A percentile compares a stretch with the other conserved stretches of the same genome.
Evolutionary conservation across 2,888 invertebrate genomes (phyloP).

Genomic region (Temnothorax unifasciatus): DNA sequence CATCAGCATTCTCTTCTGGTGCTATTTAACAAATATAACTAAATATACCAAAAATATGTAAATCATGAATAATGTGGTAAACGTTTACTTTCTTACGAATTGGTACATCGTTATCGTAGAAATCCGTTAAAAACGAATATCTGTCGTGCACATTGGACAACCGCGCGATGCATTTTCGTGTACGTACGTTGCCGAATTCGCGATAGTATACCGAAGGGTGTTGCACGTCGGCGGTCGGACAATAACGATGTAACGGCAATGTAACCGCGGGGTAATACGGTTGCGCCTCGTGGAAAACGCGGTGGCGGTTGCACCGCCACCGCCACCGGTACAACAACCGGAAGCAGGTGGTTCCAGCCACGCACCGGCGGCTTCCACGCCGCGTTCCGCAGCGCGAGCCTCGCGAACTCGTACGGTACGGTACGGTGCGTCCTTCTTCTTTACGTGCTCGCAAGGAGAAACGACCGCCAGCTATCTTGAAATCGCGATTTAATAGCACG

Average conservation of each 20-base stretch:
- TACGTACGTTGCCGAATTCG: neutral
- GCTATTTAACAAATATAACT: neutral
- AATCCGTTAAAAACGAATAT: neutral
- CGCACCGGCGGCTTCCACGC: slow-evolving; percentile 80
- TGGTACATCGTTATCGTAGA: neutral
- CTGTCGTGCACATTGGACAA: neutral
- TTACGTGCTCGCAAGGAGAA: slow-evolving; percentile 59
- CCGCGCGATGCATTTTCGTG: neutral
- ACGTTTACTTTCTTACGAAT: neutral
- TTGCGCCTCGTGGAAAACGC: slow-evolving; percentile 63
- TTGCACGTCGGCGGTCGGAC: neutral
- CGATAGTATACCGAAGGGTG: neutral
- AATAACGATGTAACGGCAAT: neutral
- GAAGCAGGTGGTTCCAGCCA: slow-evolving; percentile 85
- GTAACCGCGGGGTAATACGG: slow-evolving; percentile 39
- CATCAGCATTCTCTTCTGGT: neutral
- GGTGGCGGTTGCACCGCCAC: slow-evolving; percentile 62
- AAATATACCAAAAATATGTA: neutral
- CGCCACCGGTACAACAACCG: slow-evolving; percentile 73
- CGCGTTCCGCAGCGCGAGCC: slow-evolving; percentile 70
- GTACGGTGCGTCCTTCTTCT: slow-evolving; percentile 18
- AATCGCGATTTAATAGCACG: slow-evolving; percentile 53
- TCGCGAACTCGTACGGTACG: slow-evolving; percentile 15
- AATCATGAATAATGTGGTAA: neutral
- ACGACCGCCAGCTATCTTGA: slow-evolving; percentile 54